Evolutionary conservation across 2,888 invertebrate species (phyloP), one percentile per base, ranked within the genome.

Genomic region (Anoplius nigerrimus): DNA sequence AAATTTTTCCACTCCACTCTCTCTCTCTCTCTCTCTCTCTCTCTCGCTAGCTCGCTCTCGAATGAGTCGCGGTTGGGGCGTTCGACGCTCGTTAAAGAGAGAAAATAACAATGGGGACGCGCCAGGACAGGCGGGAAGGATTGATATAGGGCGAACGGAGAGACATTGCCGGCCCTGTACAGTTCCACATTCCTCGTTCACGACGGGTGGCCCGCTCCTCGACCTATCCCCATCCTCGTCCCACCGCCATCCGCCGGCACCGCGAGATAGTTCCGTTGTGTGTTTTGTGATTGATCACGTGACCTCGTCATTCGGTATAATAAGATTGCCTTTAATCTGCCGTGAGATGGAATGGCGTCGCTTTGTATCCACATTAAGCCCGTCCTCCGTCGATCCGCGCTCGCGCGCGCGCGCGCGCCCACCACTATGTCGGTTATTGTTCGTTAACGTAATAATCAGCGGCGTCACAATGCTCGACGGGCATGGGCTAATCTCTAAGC

Each of bases 261-360:
- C 13, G 16, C 76, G 77, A 75, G 79, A 82, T 82, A 78, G 80
- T 80, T 76, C 68, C 72, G 69, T 66, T 86, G 85, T 88, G 82
- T 85, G 87, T 82, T 88, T 86, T 86, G 84, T 87, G 88, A 88
- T 88, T 87, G 88, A 88, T 88, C 87, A 86, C 84, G 85, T 82
- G 86, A 87, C 85, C 84, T 84, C 86, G 86, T 87, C 87, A 85
- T 86, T 86, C 83, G 82, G 82, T 86, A 87, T 86, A 87, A 87
- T 86, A 85, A 87, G 86, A 87, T 87, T 82, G 83, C 81, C 82
- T 87, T 86, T 85, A 86, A 86, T 87, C 84, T 81, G 78, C 76
- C 76, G 71, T 62, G 75, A 75, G 78, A 82, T 78, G 76, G 76
- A 76, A 78, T 48, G 16, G 48, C 48, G 48, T 34, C 34, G 34